Evolutionary conservation across 2,888 invertebrate species (phyloP).

Genomic region (Chrysomela aeneicollis): DNA sequence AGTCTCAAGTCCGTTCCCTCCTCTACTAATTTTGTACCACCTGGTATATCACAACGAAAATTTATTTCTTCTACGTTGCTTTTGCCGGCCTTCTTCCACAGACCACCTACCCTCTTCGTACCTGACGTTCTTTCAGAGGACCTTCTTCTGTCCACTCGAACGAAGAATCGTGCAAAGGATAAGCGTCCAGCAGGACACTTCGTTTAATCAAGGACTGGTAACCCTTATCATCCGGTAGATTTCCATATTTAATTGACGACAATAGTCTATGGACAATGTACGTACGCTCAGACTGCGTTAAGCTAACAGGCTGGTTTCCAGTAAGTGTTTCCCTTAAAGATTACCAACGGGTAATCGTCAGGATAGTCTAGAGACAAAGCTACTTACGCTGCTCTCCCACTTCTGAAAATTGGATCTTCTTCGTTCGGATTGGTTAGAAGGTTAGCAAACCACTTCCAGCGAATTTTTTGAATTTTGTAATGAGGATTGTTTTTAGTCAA

Average conservation of each 20-base stretch:
- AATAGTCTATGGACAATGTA: conserved; percentile 53
- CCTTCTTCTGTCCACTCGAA: conserved; percentile 51
- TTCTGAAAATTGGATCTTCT: conserved; percentile 38
- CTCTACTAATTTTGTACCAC: no score
- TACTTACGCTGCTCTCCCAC: conserved; percentile 50
- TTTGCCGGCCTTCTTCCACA: no score
- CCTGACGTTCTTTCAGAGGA: conserved; percentile 57
- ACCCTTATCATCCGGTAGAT: conserved; percentile 47
- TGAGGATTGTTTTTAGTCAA: conserved; percentile 37
- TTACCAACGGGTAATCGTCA: background rate
- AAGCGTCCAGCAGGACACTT: conserved; percentile 52
- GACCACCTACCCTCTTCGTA: no score
- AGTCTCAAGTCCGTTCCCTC: no score
- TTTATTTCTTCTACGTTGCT: no score
- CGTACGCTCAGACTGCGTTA: conserved; percentile 54
- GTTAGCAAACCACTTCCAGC: conserved; percentile 33
- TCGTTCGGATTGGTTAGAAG: conserved; percentile 44
- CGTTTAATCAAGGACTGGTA: conserved; percentile 47
- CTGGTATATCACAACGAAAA: no score
- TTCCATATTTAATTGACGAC: conserved; percentile 49
- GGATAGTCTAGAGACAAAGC: background rate
- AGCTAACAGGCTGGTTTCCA: conserved; percentile 32
- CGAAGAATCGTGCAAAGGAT: conserved; percentile 57
- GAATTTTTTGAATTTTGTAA: conserved; percentile 37
- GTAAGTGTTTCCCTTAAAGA: conserved; percentile 7